Evolutionary conservation across 2,797 vertebrate genomes (phyloP).

Genomic region (Sarcoramphus papa): DNA sequence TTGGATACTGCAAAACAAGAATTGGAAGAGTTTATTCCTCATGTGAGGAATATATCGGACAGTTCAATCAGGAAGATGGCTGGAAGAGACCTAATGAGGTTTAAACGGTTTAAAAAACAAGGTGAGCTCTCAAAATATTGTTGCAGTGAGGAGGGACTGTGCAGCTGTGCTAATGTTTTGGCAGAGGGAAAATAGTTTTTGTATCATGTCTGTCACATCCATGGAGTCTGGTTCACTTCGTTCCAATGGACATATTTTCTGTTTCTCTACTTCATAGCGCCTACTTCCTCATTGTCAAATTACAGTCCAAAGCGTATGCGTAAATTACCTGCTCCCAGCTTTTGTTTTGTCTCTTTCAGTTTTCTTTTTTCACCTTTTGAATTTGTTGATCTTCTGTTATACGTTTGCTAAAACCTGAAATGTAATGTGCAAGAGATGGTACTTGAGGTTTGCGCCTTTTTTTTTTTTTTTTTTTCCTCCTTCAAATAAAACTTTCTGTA

Average conservation of each 20-base stretch:
- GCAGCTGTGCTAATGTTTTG: neutral
- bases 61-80: constrained; percentile 63
- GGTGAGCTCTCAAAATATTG: constrained; percentile 37
- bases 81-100: constrained; percentile 67
- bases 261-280: neutral
- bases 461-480: too few relatives aligned
- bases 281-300: neutral
- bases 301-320: neutral
- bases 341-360: neutral
- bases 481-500: neutral
- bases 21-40: constrained; percentile 73
- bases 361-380: neutral
- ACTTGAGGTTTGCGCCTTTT: neutral
- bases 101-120: constrained; percentile 69
- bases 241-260: neutral
- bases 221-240: neutral
- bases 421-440: neutral
- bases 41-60: constrained; percentile 48
- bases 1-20: constrained; percentile 44
- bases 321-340: neutral
- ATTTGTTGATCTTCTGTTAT: neutral
- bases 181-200: neutral
- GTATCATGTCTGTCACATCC: neutral
- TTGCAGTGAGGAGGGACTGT: neutral
- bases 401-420: neutral